Conservation (phyloP, 2,113 vertebrate species). For the Tricholaema leucomelas region DNA sequence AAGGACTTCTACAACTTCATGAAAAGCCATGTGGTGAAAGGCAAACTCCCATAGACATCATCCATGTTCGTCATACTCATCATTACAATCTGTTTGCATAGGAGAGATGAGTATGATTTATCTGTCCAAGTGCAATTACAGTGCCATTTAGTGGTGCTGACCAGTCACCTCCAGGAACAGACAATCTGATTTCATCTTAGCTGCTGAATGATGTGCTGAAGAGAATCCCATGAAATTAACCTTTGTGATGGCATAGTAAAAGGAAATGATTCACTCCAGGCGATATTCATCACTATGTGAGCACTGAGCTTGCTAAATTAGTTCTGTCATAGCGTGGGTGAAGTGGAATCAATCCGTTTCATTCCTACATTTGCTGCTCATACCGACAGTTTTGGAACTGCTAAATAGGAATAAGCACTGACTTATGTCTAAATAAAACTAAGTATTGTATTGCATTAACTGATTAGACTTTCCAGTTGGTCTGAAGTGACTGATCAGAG, state of each 20-base stretch:
- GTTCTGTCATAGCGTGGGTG: constrained; percentile 40
- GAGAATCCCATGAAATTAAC: constrained; percentile 29
- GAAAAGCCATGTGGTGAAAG: background rate
- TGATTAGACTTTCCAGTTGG: background rate
- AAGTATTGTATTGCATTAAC: background rate
- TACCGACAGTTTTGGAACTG: background rate
- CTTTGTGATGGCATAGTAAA: constrained; percentile 40
- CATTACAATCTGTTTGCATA: background rate
- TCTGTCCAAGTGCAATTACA: background rate
- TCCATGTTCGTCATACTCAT: background rate
- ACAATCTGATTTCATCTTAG: background rate
- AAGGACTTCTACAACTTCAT: background rate
- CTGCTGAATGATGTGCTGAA: background rate
- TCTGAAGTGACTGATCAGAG: background rate
- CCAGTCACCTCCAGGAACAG: background rate
- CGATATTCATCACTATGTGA: constrained; percentile 6
- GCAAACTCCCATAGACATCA: background rate
- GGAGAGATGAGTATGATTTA: background rate
- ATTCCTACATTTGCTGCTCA: constrained; percentile 21
- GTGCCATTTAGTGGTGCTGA: background rate
- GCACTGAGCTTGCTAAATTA: background rate
- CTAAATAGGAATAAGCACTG: background rate
- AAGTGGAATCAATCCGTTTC: constrained; percentile 34
- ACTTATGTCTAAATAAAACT: background rate
- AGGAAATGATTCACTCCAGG: constrained; percentile 55